A percentile compares a stretch with the other conserved stretches of the same genome.
Evolutionary conservation across 2,888 invertebrate genomes (phyloP).

Genomic region (Lepidochitona cinerea): DNA sequence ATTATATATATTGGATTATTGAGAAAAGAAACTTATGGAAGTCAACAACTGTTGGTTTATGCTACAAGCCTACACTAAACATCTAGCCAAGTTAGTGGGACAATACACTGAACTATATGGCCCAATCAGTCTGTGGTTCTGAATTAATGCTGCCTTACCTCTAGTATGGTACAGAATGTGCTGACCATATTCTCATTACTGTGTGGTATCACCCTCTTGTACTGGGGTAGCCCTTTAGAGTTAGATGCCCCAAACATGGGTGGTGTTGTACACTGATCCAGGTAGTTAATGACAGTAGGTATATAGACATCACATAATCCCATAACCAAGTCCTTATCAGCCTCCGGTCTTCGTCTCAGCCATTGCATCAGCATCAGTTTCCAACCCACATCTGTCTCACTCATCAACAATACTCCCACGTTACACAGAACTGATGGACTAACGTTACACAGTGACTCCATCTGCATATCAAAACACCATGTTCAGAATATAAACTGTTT

Average conservation of each 20-base stretch:
- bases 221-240: constrained; percentile 36
- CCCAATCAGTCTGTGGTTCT: too few species aligned
- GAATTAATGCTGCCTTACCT: too few species aligned
- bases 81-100: too few species aligned
- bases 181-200: constrained; percentile 62
- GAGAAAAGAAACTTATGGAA: too few species aligned
- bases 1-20: too few species aligned
- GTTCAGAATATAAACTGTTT: too few species aligned
- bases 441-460: constrained; percentile 58
- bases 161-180: constrained; percentile 64
- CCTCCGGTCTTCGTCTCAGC: constrained; percentile 61
- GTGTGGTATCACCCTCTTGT: constrained; percentile 56
- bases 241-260: constrained; percentile 44
- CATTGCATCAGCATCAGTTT: constrained; percentile 65
- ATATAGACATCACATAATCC: constrained; percentile 58
- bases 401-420: constrained; percentile 65
- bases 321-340: constrained; percentile 56
- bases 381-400: constrained; percentile 64
- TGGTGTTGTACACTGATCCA: constrained; percentile 52
- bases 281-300: constrained; percentile 54
- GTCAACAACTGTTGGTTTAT: too few species aligned
- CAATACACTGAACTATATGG: too few species aligned
- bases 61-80: too few species aligned
- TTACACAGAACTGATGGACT: constrained; percentile 64
- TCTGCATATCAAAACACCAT: constrained; percentile 38